Evolutionary conservation across 2,113 vertebrate genomes (phyloP).

Genomic region (Eubucco bourcierii): DNA sequence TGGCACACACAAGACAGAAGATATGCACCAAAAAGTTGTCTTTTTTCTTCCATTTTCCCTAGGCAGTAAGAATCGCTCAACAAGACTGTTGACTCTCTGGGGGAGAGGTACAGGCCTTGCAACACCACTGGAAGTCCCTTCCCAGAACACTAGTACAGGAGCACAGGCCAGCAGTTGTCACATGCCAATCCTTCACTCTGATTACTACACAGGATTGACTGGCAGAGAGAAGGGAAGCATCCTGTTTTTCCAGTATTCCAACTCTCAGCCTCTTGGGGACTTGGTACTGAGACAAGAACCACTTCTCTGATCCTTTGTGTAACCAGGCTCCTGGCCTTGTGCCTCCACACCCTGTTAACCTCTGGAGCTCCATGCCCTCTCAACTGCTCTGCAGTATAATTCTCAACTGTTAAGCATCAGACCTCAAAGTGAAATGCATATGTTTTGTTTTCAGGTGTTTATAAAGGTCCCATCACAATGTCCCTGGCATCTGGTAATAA

Average conservation of each 20-base stretch:
- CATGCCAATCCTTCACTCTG: background rate
- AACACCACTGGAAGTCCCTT: background rate
- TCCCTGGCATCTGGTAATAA: background rate
- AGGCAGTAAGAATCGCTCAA: background rate
- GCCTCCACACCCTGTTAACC: background rate
- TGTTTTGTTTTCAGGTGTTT: background rate
- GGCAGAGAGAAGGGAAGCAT: slow-evolving; percentile 24
- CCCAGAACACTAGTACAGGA: background rate
- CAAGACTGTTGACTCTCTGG: background rate
- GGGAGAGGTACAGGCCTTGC: background rate
- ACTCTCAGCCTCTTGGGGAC: background rate
- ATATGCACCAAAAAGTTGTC: background rate
- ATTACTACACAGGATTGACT: slow-evolving; percentile 9
- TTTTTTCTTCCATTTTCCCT: background rate
- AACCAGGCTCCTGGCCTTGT: background rate
- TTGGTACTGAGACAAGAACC: background rate
- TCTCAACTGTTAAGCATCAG: background rate
- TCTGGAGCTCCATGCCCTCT: background rate
- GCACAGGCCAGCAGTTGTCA: background rate
- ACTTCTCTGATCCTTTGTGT: background rate
- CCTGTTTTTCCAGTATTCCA: slow-evolving; percentile 42
- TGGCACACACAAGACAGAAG: background rate
- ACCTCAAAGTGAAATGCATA: background rate
- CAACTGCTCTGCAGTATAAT: background rate
- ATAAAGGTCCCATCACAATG: background rate